A percentile compares a stretch with the other conserved stretches of the same genome.
These are phyloP conservation scores for Axis porcinus DNA, from an alignment of 2,113 vertebrate species.

Conservation along the genomic window DNA sequence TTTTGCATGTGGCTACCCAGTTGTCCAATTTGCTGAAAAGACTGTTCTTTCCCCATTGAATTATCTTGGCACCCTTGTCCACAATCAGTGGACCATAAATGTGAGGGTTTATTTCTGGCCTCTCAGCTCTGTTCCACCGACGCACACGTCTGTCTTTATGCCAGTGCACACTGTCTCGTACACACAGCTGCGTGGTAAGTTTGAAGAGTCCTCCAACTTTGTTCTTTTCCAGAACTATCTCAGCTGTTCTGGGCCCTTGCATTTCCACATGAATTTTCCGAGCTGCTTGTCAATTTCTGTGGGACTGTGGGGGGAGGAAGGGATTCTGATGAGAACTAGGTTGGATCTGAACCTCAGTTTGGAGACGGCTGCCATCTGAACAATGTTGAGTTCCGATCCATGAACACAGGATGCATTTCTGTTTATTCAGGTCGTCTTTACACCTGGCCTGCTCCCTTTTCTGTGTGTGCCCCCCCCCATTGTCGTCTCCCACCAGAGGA, in stretches of 20 bases:
- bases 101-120: constrained; percentile 59
- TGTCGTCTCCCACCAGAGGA: not conserved
- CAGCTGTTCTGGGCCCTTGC: not conserved
- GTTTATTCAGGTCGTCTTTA: not conserved
- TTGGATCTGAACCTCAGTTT: not conserved
- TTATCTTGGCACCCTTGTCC: constrained; percentile 44
- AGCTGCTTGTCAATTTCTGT: not conserved
- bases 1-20: not conserved
- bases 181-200: constrained; percentile 41
- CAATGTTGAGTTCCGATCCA: rapidly evolving
- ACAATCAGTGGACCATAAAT: constrained; percentile 45
- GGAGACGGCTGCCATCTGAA: not conserved
- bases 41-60: not conserved
- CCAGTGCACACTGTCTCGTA: not conserved
- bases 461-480: not conserved
- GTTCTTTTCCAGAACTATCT: not conserved
- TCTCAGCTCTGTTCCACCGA: not conserved
- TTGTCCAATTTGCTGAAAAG: constrained; percentile 9
- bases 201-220: not conserved
- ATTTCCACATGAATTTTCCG: not conserved
- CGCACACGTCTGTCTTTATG: not conserved
- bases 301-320: not conserved
- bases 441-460: not conserved
- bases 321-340: not conserved
- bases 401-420: not conserved